Evolutionary conservation across 1,140 invertebrate genomes (phyloP).

Genomic region (Gryon sp.): DNA sequence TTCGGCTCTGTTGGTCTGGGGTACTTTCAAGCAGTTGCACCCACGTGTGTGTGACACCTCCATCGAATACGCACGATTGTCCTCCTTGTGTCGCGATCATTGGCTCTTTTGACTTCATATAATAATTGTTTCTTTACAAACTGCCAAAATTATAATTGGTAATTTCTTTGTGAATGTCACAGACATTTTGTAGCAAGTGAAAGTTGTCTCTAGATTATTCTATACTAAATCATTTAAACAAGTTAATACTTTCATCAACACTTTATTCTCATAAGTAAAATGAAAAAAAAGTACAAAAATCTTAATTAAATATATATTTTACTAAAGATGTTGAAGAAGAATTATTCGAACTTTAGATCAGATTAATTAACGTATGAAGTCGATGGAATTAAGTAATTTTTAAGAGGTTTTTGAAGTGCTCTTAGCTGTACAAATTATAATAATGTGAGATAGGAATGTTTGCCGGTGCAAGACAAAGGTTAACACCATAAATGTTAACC

Average conservation of each 20-base stretch:
- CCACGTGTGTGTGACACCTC: conserved; percentile 71
- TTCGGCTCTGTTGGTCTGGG: conserved; percentile 70
- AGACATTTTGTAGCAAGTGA: conserved; percentile 28
- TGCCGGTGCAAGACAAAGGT: neutral
- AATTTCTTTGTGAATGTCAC: conserved; percentile 36
- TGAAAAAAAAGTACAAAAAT: too few species aligned
- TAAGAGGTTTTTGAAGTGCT: too few species aligned
- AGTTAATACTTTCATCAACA: too few species aligned
- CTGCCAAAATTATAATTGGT: conserved; percentile 59
- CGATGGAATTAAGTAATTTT: too few species aligned
- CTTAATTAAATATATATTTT: too few species aligned
- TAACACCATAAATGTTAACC: neutral
- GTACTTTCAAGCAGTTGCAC: conserved; percentile 79
- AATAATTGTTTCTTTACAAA: conserved; percentile 42
- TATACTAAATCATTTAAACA: too few species aligned
- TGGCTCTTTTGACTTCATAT: conserved; percentile 33
- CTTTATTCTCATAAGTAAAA: too few species aligned
- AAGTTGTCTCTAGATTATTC: conserved; percentile 8
- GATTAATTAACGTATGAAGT: too few species aligned
- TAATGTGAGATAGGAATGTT: neutral
- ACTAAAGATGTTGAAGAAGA: too few species aligned
- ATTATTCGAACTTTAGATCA: too few species aligned
- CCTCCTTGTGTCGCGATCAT: conserved; percentile 32
- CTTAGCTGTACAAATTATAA: too few species aligned
- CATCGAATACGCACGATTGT: conserved; percentile 29